Conservation (phyloP, 2,113 vertebrate genomes). For the Strix uralensis region DNA sequence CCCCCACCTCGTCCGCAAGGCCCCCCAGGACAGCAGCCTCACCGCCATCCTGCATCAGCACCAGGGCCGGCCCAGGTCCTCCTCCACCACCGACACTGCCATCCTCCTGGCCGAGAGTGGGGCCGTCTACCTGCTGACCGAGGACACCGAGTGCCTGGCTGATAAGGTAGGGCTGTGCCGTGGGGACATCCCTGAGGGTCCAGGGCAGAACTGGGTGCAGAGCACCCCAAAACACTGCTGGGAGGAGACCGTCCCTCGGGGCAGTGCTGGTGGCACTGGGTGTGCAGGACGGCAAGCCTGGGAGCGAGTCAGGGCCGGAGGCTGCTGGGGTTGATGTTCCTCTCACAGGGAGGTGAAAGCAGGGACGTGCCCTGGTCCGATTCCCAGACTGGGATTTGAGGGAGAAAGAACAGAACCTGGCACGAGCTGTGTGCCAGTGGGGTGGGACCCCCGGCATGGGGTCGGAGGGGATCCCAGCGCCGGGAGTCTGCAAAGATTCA, state of each 20-base stretch:
- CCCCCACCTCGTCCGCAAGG: constrained; percentile 75
- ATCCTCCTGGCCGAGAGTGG: constrained; percentile 71
- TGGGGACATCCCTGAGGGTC: neutral
- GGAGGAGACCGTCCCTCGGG: accelerated
- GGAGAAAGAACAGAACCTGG: neutral
- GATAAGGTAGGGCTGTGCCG: constrained; percentile 72
- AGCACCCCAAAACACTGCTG: neutral
- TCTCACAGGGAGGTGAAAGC: neutral
- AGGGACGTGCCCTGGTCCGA: accelerated
- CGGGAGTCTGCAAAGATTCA: accelerated
- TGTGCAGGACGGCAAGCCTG: accelerated
- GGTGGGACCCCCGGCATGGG: accelerated
- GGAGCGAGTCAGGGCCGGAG: neutral
- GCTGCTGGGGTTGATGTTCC: neutral
- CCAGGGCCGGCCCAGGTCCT: constrained; percentile 81
- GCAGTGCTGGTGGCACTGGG: accelerated
- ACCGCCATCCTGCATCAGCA: constrained; percentile 82
- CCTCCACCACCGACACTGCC: constrained; percentile 82
- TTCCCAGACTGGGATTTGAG: neutral
- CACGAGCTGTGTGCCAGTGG: neutral
- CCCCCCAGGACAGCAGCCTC: constrained; percentile 79
- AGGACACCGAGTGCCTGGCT: constrained; percentile 71
- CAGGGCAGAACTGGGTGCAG: neutral
- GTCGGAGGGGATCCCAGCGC: neutral
- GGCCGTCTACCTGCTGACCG: constrained; percentile 63